A percentile compares a stretch with the other conserved stretches of the same genome.
Conservation (phyloP, 2,797 vertebrate genomes). For the Ctenopoma multispine region DNA sequence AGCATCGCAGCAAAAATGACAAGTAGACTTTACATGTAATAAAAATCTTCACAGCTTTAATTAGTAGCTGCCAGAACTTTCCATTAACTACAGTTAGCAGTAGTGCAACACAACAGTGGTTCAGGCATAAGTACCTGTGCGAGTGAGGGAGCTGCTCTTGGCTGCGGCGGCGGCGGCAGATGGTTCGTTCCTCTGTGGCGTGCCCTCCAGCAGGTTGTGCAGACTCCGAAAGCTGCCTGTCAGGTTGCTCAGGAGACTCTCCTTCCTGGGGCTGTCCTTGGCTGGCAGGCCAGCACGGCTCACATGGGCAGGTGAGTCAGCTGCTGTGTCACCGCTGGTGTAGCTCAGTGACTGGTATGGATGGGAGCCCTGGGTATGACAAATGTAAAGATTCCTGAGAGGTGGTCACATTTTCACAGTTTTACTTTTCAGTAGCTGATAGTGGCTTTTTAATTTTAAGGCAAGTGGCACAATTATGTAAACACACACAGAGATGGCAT, state of each 20-base stretch:
- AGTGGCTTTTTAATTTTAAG: neutral
- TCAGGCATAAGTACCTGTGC: slow-evolving; percentile 85
- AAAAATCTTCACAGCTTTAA: neutral
- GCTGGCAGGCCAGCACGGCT: slow-evolving; percentile 86
- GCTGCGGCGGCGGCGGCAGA: slow-evolving; percentile 78
- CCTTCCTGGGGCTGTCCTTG: slow-evolving; percentile 96
- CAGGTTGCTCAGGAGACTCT: slow-evolving; percentile 96
- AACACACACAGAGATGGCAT: neutral
- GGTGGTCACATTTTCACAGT: slow-evolving; percentile 8
- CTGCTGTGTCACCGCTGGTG: slow-evolving; percentile 97
- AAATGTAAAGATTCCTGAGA: slow-evolving; percentile 30
- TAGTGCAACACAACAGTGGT: neutral
- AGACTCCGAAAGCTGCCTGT: slow-evolving; percentile 97
- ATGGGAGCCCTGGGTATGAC: slow-evolving; percentile 90
- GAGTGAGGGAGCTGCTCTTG: slow-evolving; percentile 93
- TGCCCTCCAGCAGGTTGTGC: slow-evolving; percentile 96
- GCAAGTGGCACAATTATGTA: slow-evolving; percentile 2
- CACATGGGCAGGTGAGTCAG: slow-evolving; percentile 94
- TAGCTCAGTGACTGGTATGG: slow-evolving; percentile 98
- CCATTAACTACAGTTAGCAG: neutral
- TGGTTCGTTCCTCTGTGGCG: slow-evolving; percentile 88
- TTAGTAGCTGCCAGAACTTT: slow-evolving; percentile 3
- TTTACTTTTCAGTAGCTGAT: slow-evolving; percentile 9
- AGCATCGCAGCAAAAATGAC: slow-evolving; percentile 40
- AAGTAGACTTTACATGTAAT: neutral